These are phyloP conservation scores for Caenorhabditis sp. DNA, from an alignment of 2,888 invertebrate species.

Conservation along the genomic window DNA sequence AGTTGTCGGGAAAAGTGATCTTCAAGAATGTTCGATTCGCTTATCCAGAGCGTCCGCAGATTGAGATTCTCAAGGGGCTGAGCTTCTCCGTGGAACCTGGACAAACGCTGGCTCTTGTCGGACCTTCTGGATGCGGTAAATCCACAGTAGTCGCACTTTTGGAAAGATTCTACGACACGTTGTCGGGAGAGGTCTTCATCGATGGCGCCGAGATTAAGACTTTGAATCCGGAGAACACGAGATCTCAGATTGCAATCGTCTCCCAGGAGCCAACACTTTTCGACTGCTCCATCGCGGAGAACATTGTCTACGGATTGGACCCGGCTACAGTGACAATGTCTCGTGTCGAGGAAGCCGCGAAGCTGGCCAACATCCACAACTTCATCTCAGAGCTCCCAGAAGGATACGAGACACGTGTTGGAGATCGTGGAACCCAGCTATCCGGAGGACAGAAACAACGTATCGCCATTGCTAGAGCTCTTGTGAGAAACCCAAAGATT, in stretches of 20 bases:
- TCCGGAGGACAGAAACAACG: slow-evolving; percentile 84
- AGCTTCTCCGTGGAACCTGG: slow-evolving; percentile 66
- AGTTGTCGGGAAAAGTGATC: slow-evolving; percentile 74
- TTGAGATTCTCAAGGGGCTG: slow-evolving; percentile 71
- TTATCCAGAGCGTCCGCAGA: slow-evolving; percentile 83
- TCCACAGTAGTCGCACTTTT: slow-evolving; percentile 85
- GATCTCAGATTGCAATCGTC: slow-evolving; percentile 92
- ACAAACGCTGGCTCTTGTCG: slow-evolving; percentile 75
- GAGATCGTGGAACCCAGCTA: slow-evolving; percentile 84
- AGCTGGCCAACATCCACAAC: slow-evolving; percentile 84
- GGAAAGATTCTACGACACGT: slow-evolving; percentile 91
- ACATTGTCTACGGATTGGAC: slow-evolving; percentile 80
- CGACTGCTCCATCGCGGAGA: slow-evolving; percentile 83
- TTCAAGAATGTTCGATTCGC: slow-evolving; percentile 82
- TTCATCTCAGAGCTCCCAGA: slow-evolving; percentile 84
- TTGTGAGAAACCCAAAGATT: slow-evolving; percentile 83
- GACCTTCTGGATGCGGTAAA: slow-evolving; percentile 85
- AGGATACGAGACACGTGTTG: slow-evolving; percentile 83
- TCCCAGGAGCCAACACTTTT: slow-evolving; percentile 91
- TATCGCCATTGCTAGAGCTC: slow-evolving; percentile 84
- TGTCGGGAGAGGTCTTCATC: slow-evolving; percentile 86
- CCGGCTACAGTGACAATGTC: slow-evolving; percentile 79
- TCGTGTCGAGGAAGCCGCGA: slow-evolving; percentile 83
- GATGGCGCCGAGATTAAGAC: slow-evolving; percentile 82
- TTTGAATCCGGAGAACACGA: slow-evolving; percentile 86